Evolutionary conservation across 2,888 invertebrate genomes (phyloP).

Genomic region (Perizoma affinitatum): DNA sequence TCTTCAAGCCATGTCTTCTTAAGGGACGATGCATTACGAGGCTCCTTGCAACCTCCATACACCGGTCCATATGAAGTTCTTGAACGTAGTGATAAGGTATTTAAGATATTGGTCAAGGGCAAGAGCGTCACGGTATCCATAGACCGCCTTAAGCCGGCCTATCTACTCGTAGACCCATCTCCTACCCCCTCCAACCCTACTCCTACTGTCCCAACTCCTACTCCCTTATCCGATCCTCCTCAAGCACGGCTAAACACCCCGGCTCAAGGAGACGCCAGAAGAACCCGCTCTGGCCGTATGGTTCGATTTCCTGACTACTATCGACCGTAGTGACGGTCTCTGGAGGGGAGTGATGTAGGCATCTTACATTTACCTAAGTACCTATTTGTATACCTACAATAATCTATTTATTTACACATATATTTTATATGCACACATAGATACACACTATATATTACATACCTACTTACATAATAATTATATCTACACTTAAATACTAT

Average conservation of each 20-base stretch:
- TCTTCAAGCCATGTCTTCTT: constrained; percentile 20
- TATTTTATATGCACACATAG: too few species aligned
- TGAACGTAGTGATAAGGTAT: neutral
- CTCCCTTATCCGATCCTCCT: neutral
- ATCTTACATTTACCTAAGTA: too few species aligned
- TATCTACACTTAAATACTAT: too few species aligned
- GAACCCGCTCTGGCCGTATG: neutral
- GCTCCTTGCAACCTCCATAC: constrained; percentile 1
- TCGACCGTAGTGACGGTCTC: constrained; percentile 12
- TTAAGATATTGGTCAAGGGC: neutral
- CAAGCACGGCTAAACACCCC: neutral
- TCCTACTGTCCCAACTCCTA: neutral
- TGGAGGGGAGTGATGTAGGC: neutral
- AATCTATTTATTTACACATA: too few species aligned
- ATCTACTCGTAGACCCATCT: too few species aligned
- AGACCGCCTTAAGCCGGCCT: too few species aligned
- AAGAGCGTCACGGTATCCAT: neutral
- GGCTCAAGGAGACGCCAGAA: neutral
- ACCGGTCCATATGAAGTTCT: constrained; percentile 4
- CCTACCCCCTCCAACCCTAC: too few species aligned
- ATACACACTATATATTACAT: too few species aligned
- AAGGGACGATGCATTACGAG: constrained; percentile 15
- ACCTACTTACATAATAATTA: too few species aligned
- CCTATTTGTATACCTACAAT: too few species aligned
- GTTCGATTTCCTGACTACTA: constrained; percentile 9